Evolutionary conservation across 2,113 vertebrate genomes (phyloP), one percentile per base, ranked within the genome.

Genomic region (Paradoxurus hermaphroditus): DNA sequence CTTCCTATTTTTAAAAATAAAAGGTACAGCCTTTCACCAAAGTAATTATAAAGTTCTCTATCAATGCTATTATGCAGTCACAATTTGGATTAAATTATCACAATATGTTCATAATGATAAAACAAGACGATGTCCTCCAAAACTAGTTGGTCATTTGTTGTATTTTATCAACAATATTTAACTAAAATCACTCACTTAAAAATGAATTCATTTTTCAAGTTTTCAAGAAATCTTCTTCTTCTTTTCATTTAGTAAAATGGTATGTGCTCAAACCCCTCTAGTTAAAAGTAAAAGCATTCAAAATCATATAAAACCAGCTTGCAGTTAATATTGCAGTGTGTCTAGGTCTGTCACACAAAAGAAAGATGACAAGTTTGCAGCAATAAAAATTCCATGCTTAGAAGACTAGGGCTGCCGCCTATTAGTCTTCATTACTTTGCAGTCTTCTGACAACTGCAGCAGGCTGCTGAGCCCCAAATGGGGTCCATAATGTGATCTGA

Each of bases 401-500:
- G 99, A 99, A 99, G 99, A 99, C 99, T 98, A 98, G 97, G 98
- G 98, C 98, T 98, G 98, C 98, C 99, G 98, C 99, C 99, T 99
- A 99, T 99, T 99, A 99, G 99, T 99, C 99, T 99, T 99, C 99
- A 99, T 99, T 99, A 99, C 99, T 99, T 99, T 99, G 99, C 99
- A 99, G 99, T 99, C 99, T 98, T 99, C 98, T 99, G 99, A 99
- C 99, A 99, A 99, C 99, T 99, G 99, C 98, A 99, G 99, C 99
- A 99, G 99, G 99, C 99, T 99, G 99, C 99, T 99, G 99, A 99
- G 99, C 99, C 99, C 99, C 99, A 99, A 99, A 99, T 99, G 99
- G 99, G 99, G 99, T 99, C 99, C 98, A 99, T 99, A 99, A 99
- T 99, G 99, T 99, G 99, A 99, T 99, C 99, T 99, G 99, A 99